Evolutionary conservation across 2,797 vertebrate species (phyloP), one percentile per base, ranked within the genome.

Genomic region (Sternarchorhynchus goeldii): DNA sequence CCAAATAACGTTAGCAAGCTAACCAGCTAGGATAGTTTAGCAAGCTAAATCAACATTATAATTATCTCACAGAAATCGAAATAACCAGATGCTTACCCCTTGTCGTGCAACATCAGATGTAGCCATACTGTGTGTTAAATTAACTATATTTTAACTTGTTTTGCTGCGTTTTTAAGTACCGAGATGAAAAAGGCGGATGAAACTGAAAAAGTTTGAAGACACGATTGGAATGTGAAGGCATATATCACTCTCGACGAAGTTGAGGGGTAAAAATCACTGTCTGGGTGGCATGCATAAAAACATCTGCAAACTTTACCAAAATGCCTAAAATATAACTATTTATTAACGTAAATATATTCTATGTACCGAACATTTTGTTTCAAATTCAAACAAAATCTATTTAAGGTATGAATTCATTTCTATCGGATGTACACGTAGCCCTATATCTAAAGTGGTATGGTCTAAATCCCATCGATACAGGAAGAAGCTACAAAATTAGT

Each of bases 81-180:
- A 59, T n/a, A 63, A 66, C 5, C 56, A 34, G 60, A 53, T 50
- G 12, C 83, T 68, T 82, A 89, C 88, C 87, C 85, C 83, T 64
- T 88, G 86, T 31, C 88, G 86, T 60, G 86, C 85, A 53, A 86
- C 79, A 76, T 89, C 88, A 32, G 87, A 83, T 20, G 87, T 84
- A 76, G 85, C 83, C 88, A 89, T 89, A 20, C 0, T 80, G 7
- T n/a, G 18, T 31, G 6, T 29, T 20, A 10, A 73, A 21, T 6
- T 0, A 69, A 41, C 20, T 2, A 17, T 12, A 1, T 53, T 69
- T 25, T 34, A 50, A 32, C 25, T 39, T 32, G 20, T 32, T 59
- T 25, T n/a, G 45, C 8, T 6, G 34, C 68, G 8, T 73, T 25
- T 66, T 57, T 25, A 21, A 76, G 31, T 57, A 69, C 25, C 39